Percentiles rank a stretch among this genome's conserved stretches.
These are phyloP conservation scores for Papilio helenus DNA, from an alignment of 1,140 invertebrate genomes.

Conservation along the genomic window DNA sequence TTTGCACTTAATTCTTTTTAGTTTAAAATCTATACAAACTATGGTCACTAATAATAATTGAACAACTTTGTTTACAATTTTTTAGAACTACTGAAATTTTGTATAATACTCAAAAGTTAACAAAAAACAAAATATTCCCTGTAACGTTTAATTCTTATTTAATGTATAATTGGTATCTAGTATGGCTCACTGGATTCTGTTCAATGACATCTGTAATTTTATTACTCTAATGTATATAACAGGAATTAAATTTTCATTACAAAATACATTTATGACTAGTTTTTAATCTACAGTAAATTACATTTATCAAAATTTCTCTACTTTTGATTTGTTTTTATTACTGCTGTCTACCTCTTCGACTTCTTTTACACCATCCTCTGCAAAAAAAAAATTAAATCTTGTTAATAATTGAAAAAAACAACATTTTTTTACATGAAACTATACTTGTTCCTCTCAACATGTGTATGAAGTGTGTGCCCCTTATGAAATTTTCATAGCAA, in stretches of 20 bases:
- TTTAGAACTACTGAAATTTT: neutral
- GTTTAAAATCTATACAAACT: neutral
- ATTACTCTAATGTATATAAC: neutral
- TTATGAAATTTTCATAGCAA: neutral
- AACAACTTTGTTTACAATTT: neutral
- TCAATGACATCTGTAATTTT: neutral
- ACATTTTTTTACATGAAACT: too few species aligned
- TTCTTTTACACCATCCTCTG: slow-evolving; percentile 51
- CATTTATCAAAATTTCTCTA: slow-evolving; percentile 47
- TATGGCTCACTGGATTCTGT: neutral
- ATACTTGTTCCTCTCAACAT: too few species aligned
- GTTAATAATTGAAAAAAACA: too few species aligned
- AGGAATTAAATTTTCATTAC: neutral
- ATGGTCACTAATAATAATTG: neutral
- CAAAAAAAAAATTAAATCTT: slow-evolving; percentile 22
- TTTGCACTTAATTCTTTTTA: neutral
- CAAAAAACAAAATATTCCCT: neutral
- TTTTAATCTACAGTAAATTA: neutral
- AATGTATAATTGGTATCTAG: neutral
- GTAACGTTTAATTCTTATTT: neutral
- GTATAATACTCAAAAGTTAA: neutral
- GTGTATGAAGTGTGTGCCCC: too few species aligned
- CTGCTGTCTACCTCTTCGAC: slow-evolving; percentile 35
- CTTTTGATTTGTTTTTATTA: slow-evolving; percentile 42
- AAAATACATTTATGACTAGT: slow-evolving; percentile 32